Conservation (phyloP, 2,888 invertebrate species). For the Trichogramma evanescens region DNA sequence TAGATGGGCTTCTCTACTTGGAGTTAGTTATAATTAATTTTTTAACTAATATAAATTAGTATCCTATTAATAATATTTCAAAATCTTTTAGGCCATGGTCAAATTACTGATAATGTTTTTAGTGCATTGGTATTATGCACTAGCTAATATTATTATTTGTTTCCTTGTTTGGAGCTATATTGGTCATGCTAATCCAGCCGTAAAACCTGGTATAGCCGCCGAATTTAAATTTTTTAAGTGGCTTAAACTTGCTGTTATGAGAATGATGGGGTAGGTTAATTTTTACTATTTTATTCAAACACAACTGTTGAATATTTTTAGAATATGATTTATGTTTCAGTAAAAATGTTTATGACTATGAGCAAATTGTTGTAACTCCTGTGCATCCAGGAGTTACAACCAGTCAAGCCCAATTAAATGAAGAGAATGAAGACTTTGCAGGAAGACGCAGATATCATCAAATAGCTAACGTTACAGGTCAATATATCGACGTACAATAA, state of each 20-base stretch:
- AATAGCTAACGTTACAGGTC: conserved; percentile 71
- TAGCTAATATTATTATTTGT: conserved; percentile 73
- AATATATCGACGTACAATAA: conserved; percentile 51
- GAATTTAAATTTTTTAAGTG: conserved; percentile 76
- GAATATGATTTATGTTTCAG: conserved; percentile 47
- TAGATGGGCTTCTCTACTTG: conserved; percentile 85
- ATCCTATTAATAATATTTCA: conserved; percentile 2
- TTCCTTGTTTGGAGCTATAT: conserved; percentile 90
- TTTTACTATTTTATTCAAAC: not conserved
- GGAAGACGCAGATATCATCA: conserved; percentile 89
- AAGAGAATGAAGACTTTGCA: conserved; percentile 92
- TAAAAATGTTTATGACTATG: conserved; percentile 71
- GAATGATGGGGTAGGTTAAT: conserved; percentile 65
- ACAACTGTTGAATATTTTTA: not conserved
- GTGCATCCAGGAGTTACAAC: conserved; percentile 72
- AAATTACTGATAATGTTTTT: conserved; percentile 86
- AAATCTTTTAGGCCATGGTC: conserved; percentile 63
- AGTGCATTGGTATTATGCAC: conserved; percentile 88
- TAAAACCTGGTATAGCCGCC: conserved; percentile 82
- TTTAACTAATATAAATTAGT: not conserved
- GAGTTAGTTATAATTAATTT: conserved; percentile 57
- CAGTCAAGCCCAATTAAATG: conserved; percentile 81
- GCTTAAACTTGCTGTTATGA: conserved; percentile 65
- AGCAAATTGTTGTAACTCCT: conserved; percentile 79
- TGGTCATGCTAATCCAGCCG: conserved; percentile 89